A percentile compares a stretch with the other conserved stretches of the same genome.
phyloP scores from a whole-genome alignment of 2,888 invertebrate species.

The Cylindroiulus punctatus region DNA sequence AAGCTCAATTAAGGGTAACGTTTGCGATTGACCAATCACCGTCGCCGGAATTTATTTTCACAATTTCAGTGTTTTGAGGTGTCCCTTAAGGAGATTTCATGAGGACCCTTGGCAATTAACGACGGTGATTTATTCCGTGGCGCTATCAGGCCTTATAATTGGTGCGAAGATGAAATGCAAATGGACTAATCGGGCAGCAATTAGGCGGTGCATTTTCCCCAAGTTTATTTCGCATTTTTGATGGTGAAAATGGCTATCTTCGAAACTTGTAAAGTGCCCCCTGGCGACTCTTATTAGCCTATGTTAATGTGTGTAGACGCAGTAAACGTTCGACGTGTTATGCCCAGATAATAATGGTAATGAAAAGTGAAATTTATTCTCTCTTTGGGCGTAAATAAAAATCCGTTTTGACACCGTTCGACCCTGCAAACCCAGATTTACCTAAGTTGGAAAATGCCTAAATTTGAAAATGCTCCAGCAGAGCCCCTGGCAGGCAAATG shows the following conservation, averaged over 20 bases:
- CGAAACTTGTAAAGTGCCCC: background rate
- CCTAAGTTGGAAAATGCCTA: too few species aligned
- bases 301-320: conserved; percentile 19
- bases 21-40: too few species aligned
- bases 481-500: background rate
- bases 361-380: conserved; percentile 2
- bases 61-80: too few species aligned
- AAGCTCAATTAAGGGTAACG: too few species aligned
- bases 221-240: background rate
- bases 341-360: background rate
- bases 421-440: background rate
- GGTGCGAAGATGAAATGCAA: background rate
- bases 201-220: background rate
- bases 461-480: background rate
- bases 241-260: background rate
- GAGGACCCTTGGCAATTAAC: background rate
- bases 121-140: conserved; percentile 3
- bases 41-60: too few species aligned
- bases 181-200: background rate
- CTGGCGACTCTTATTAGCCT: background rate
- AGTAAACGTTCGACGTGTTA: background rate
- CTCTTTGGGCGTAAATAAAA: background rate
- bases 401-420: background rate
- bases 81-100: background rate
- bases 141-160: background rate